Base-by-base conservation (phyloP, 2,888 invertebrate species). In the Tanytarsus gracilentus region DNA sequence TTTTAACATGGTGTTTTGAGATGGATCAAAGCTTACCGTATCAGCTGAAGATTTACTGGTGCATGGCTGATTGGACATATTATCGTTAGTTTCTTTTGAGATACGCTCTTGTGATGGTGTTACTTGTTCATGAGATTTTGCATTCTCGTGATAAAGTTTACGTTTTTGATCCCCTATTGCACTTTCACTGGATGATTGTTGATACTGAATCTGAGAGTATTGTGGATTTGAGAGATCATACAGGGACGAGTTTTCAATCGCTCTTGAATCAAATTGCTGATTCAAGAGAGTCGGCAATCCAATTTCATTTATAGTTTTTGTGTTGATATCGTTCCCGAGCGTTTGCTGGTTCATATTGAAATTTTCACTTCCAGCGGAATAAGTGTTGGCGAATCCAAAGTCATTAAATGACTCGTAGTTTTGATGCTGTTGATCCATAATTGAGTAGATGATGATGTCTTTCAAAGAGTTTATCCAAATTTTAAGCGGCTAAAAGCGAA, bases 1-100 rank as follows among this genome's bases (percentile, higher is more conserved):
- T 49, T 49, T 49, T 26, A 49, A n/a, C 49, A 49, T 49, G 26
- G 11, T 49, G 26, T 26, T 55, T 16, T 27, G 18, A 9, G 39
- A 14, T n/a, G 14, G 25, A 26, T 30, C 30, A 9, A 39, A 6
- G n/a, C 16, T n/a, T 39, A 11, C 5, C 16, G 39, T 8, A 4
- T 7, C 39, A 39, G 39, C 16, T 39, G 39, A 39, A 39, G 39
- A 30, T 30, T 8, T 39, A 14, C 16, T 16, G n/a, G 39, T 4
- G n/a, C n/a, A 30, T 30, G 6, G 30, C 6, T 30, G 30, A 30
- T 8, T 30, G n/a, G n/a, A n/a, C n/a, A n/a, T n/a, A n/a, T n/a
- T n/a, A n/a, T n/a, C n/a, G n/a, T n/a, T n/a, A n/a, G n/a, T n/a
- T n/a, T n/a, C n/a, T n/a, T n/a, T n/a, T n/a, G n/a, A n/a, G n/a